Evolutionary conservation across 1,140 invertebrate genomes (phyloP), one percentile per base, ranked within the genome.

Genomic region (Nephila pilipes): DNA sequence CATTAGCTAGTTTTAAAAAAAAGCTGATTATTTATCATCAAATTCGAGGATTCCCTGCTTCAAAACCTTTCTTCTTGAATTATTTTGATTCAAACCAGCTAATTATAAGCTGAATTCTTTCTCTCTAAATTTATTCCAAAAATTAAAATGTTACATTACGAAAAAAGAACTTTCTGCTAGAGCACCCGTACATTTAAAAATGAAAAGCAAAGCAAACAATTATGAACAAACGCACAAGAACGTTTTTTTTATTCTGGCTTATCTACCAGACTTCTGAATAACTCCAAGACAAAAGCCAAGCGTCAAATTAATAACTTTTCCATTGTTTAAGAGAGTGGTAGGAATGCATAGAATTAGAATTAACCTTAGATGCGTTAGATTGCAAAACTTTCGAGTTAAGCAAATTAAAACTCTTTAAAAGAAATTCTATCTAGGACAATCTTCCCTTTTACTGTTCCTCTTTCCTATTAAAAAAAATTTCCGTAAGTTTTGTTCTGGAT

Each of bases 341-440:
- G 32, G 69, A 75, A 36, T 22, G 5, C 16, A 20, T 29, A 32
- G 65, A 75, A 32, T 36, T 75, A 36, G 32, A 75, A 75, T 36
- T 75, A 75, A 75, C 69, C 29, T 4, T 75, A 36, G 16, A 5
- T 32, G 46, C 46, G 0, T n/a, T 1, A 46, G 29, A 75, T 20
- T 75, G 36, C 69, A 36, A 75, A 65, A 65, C 63, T 10, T 25
- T 20, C 69, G 4, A 75, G 69, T 8, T 75, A 75, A 75, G 29
- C 69, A 75, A 75, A 75, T 75, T 75, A 75, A 75, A 75, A 14
- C 69, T 16, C 69, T 75, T 32, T 32, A 22, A 81, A 81, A 81
- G 46, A 46, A 46, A 54, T 25, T 25, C 36, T 54, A 54, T 54
- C 25, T 20, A 38, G 46, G 80, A 10, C 80, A 55, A 81, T 54